Evolutionary conservation across 2,797 vertebrate genomes (phyloP).

Genomic region (Myotis pilosus): DNA sequence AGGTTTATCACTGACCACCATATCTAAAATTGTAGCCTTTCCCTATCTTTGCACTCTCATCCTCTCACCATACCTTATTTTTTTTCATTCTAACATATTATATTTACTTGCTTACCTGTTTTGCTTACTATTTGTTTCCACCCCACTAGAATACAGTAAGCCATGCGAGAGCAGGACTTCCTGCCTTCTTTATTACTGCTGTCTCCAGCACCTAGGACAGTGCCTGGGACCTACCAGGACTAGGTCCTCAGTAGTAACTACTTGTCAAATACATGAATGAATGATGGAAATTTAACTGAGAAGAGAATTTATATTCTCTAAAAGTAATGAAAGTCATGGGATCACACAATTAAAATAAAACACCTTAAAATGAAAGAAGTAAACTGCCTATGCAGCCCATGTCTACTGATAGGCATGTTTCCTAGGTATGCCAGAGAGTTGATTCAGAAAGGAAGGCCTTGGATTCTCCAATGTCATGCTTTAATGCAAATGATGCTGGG

Average conservation of each 20-base stretch:
- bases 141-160: not conserved
- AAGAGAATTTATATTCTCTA: not conserved
- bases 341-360: not conserved
- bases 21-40: not conserved
- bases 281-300: not conserved
- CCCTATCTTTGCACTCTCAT: not conserved
- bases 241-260: not conserved
- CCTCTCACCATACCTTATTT: not conserved
- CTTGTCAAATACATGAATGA: not conserved
- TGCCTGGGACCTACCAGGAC: not conserved
- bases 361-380: conserved; percentile 15
- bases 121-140: conserved; percentile 11
- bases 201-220: not conserved
- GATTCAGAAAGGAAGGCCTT: not conserved
- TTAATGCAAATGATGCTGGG: conserved; percentile 6
- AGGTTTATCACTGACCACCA: not conserved
- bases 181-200: not conserved
- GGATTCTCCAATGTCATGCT: not conserved
- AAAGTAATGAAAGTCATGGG: not conserved
- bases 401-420: not conserved
- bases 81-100: not conserved
- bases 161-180: not conserved
- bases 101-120: not conserved
- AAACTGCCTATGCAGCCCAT: not conserved
- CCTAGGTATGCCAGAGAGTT: not conserved